Evolutionary conservation across 2,113 vertebrate genomes (phyloP).

Genomic region (Dolichallabes microphthalmus): DNA sequence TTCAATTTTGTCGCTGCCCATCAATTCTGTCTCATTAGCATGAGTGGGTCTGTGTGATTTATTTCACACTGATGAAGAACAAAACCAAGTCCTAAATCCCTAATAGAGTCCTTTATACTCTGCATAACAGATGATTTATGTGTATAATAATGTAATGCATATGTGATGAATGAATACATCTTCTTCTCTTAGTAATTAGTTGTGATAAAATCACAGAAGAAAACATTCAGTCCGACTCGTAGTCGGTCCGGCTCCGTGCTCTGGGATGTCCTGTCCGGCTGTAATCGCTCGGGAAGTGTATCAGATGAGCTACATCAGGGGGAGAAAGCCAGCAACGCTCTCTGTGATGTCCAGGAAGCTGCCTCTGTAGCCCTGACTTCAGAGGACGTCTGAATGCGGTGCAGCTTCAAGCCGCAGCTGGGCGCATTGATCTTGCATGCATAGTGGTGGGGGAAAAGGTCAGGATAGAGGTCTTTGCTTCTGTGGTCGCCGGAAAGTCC

Average conservation of each 20-base stretch:
- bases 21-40: constrained; percentile 33
- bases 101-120: not conserved
- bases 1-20: constrained; percentile 3
- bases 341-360: constrained; percentile 10
- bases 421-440: not conserved
- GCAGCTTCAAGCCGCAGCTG: not conserved
- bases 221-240: not conserved
- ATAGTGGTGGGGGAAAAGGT: not conserved
- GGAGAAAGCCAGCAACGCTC: not conserved
- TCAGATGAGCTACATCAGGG: not conserved
- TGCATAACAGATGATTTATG: not conserved
- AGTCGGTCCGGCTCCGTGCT: no score
- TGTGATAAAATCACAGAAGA: not conserved
- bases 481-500: not conserved
- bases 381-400: not conserved
- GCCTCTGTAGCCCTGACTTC: not conserved
- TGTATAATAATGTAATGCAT: not conserved
- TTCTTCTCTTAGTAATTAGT: not conserved
- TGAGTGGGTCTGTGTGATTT: not conserved
- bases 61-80: constrained; percentile 11
- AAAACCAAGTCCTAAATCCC: constrained; percentile 1
- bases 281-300: not conserved
- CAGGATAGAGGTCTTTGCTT: constrained; percentile 1
- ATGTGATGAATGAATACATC: not conserved
- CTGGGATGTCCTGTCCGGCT: not conserved